Conservation (phyloP, 2,888 invertebrate species). For the Scaptomyza caliginosa region DNA sequence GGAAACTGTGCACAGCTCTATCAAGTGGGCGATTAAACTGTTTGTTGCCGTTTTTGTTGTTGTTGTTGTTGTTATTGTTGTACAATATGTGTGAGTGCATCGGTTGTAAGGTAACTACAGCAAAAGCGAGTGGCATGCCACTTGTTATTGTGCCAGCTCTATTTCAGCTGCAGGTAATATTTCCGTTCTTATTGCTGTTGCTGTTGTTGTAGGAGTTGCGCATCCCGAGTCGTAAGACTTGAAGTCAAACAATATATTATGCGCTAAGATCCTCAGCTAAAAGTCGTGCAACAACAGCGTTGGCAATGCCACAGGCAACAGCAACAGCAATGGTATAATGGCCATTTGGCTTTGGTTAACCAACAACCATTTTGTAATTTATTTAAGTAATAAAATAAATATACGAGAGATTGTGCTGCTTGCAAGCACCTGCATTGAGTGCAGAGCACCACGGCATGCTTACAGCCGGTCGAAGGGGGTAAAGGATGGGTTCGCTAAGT, state of each 20-base stretch:
- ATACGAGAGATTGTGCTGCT: conserved; percentile 57
- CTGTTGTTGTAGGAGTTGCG: background rate
- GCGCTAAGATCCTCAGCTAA: conserved; percentile 62
- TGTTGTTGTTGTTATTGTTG: no score
- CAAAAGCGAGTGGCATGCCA: conserved; percentile 1
- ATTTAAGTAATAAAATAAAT: conserved; percentile 79
- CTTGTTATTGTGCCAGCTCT: conserved; percentile 22
- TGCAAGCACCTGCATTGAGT: conserved; percentile 24
- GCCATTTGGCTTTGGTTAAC: conserved; percentile 77
- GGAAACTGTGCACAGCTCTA: background rate
- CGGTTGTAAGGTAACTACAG: conserved; percentile 4
- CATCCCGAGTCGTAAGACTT: background rate
- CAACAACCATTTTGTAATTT: conserved; percentile 78
- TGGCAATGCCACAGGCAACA: background rate
- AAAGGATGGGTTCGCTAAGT: background rate
- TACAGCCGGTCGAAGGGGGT: background rate
- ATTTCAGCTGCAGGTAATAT: conserved; percentile 4
- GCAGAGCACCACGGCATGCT: conserved; percentile 12
- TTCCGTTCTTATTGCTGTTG: background rate
- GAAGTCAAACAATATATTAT: conserved; percentile 67
- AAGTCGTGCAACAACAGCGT: background rate
- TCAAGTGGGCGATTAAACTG: conserved; percentile 3
- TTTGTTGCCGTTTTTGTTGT: background rate
- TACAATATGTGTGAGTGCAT: conserved; percentile 2
- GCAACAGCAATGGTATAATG: conserved; percentile 17